Evolutionary conservation across 2,113 vertebrate genomes (phyloP), one percentile per base, ranked within the genome.

Genomic region (Regulus satrapa): DNA sequence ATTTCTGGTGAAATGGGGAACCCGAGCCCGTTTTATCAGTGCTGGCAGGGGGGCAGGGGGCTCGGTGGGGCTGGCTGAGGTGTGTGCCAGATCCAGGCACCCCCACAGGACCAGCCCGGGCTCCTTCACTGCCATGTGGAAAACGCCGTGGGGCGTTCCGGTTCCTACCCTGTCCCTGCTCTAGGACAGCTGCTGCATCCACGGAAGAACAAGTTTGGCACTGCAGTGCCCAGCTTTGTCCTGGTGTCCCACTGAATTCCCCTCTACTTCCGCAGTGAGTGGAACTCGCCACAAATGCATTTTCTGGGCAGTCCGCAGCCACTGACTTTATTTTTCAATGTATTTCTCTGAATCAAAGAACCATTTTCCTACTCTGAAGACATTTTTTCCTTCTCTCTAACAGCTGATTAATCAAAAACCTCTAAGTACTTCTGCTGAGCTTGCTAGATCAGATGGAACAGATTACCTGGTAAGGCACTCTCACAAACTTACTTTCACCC

Each of bases 181-280:
- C 36, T 8, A 3, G 49, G 12, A 7, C 36, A 21, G 64, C 67
- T 72, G 75, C 25, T 56, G 32, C 23, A 8, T 17, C 68, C 0
- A 1, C 52, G 40, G 18, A 40, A 45, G n/a, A 54, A 5, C 10
- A 3, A 8, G 13, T 12, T 26, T n/a, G 32, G 32, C 18, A 1
- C 21, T 13, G 67, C 9, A 31, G 14, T 1, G 8, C 40, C 40
- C 31, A 3, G 25, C 21, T 49, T 76, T 17, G 2, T 4, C 31
- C 20, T 34, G 12, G 14, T 1, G 1, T 58, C 28, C 36, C 5
- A 1, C 34, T 15, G 36, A 21, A 21, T 32, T 64, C 49, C 51
- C 38, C 41, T 56, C 46, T 3, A 0, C 6, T 9, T 18, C 31
- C 0, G 0, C 36, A 48, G 9, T 2, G 13, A 40, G 21, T 34